These are phyloP conservation scores for Ophioninae sp. DNA, from an alignment of 2,888 invertebrate species.

Conservation along the genomic window DNA sequence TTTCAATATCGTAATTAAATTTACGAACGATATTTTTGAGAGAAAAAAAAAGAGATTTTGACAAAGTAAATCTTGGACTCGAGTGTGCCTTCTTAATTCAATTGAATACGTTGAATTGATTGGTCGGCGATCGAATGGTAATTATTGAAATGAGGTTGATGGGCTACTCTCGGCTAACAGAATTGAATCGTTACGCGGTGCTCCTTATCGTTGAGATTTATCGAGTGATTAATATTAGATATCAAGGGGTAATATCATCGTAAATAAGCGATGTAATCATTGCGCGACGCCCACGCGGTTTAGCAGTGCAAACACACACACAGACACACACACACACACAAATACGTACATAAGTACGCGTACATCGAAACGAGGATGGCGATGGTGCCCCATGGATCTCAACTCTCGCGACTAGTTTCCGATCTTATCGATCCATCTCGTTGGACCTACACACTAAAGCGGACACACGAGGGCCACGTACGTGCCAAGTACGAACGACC, in stretches of 20 bases:
- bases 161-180: conserved; percentile 31
- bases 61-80: neutral
- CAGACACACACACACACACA: conserved; percentile 37
- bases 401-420: conserved; percentile 55
- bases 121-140: conserved; percentile 1
- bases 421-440: conserved; percentile 60
- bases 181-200: conserved; percentile 55
- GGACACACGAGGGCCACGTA: conserved; percentile 1
- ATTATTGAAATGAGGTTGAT: conserved; percentile 46
- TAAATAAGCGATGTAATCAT: conserved; percentile 60
- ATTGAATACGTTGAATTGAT: conserved; percentile 5
- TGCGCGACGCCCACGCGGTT: conserved; percentile 56
- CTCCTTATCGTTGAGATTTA: conserved; percentile 53
- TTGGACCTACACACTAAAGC: conserved; percentile 22
- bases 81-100: neutral
- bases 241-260: conserved; percentile 52
- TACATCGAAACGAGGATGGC: conserved; percentile 19
- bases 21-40: neutral
- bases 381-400: conserved; percentile 49
- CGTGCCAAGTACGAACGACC: conserved; percentile 9
- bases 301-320: conserved; percentile 50
- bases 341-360: neutral
- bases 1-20: too few species aligned
- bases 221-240: conserved; percentile 57
- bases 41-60: neutral